Evolutionary conservation across 2,797 vertebrate species (phyloP).

Genomic region (Bovichtus variegatus): DNA sequence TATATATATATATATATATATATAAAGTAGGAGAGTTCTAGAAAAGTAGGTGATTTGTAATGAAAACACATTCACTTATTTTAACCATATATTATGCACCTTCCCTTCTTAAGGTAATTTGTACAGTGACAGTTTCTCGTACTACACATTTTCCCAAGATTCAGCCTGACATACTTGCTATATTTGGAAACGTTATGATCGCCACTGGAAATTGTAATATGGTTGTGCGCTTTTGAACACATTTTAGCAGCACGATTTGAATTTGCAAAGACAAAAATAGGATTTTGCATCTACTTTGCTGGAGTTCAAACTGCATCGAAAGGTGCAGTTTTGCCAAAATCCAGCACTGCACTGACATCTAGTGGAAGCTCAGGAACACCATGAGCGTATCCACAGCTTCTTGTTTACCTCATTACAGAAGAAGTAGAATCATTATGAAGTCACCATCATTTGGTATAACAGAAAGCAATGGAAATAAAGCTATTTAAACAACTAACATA

Average conservation of each 20-base stretch:
- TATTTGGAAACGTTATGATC: background rate
- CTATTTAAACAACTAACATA: background rate
- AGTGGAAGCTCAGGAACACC: slow-evolving; percentile 10
- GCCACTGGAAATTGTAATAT: background rate
- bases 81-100: background rate
- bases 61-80: background rate
- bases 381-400: background rate
- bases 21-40: background rate
- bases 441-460: too few relatives aligned
- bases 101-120: background rate
- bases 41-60: background rate
- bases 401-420: background rate
- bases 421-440: background rate
- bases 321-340: background rate
- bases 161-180: background rate
- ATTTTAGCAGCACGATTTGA: background rate
- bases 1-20: background rate
- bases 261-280: background rate
- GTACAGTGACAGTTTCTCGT: background rate
- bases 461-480: background rate
- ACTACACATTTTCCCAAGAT: background rate
- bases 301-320: background rate
- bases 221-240: background rate
- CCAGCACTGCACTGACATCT: slow-evolving; percentile 26
- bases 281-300: background rate